A percentile compares a stretch with the other conserved stretches of the same genome.
phyloP scores from a whole-genome alignment of 2,797 vertebrate species.

The Sebastes iracundus region DNA sequence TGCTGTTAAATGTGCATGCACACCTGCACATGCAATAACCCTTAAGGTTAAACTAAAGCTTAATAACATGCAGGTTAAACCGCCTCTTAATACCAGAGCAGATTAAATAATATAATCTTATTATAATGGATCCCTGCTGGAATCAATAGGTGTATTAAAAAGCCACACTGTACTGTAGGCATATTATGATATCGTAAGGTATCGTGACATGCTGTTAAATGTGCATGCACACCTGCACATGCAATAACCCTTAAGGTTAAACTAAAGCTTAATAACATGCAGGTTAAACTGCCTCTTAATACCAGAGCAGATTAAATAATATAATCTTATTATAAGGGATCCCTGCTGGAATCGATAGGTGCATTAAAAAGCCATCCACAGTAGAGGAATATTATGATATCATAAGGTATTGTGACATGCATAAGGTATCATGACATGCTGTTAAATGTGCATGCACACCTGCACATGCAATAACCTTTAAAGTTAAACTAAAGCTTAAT shows the following conservation, averaged over 20 bases:
- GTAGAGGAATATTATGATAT: neutral
- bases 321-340: neutral
- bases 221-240: slow-evolving; percentile 47
- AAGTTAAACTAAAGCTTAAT: neutral
- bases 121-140: neutral
- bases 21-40: slow-evolving; percentile 42
- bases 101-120: neutral
- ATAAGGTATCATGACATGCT: slow-evolving; percentile 37
- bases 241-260: neutral
- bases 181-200: neutral
- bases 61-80: slow-evolving; percentile 22
- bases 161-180: neutral
- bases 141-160: neutral
- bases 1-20: slow-evolving; percentile 24
- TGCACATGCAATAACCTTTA: slow-evolving; percentile 32
- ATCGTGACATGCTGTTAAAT: slow-evolving; percentile 36
- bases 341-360: neutral
- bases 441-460: slow-evolving; percentile 28
- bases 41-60: neutral
- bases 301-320: neutral
- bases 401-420: slow-evolving; percentile 36
- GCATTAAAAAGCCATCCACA: neutral
- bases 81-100: neutral
- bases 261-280: no score
- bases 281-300: slow-evolving; percentile 24